Evolutionary conservation across 2,113 vertebrate species (phyloP).

Genomic region (Struthio camelus): DNA sequence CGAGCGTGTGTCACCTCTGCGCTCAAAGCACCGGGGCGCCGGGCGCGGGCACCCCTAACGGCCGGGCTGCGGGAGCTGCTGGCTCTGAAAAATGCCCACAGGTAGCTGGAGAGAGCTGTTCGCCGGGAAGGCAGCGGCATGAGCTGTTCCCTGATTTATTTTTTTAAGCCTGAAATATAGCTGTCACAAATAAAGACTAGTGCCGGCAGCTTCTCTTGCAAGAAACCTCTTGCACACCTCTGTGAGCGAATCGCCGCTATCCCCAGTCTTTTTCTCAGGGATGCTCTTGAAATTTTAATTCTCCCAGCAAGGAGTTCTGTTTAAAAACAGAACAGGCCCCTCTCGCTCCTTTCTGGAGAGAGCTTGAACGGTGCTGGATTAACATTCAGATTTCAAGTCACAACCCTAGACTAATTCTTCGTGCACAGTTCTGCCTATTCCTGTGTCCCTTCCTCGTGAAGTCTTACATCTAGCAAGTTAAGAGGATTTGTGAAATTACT

Average conservation of each 20-base stretch:
- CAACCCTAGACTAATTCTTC: background rate
- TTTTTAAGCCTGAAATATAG: conserved; percentile 24
- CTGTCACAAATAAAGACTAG: background rate
- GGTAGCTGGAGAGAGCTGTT: conserved; percentile 33
- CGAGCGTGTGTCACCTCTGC: too few relatives aligned
- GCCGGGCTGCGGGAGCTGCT: background rate
- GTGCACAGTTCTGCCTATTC: background rate
- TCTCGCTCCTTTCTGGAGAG: background rate
- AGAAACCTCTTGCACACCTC: background rate
- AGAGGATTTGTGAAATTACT: background rate
- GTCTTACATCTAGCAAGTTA: background rate
- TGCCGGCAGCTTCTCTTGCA: background rate
- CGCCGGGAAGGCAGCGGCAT: background rate
- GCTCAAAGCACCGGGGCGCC: too few relatives aligned
- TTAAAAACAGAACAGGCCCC: conserved; percentile 24
- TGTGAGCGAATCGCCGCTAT: background rate
- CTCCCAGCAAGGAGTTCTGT: conserved; percentile 22
- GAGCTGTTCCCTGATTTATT: conserved; percentile 35
- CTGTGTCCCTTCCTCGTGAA: background rate
- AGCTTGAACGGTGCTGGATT: conserved; percentile 38
- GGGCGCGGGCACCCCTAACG: too few relatives aligned
- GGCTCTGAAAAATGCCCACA: conserved; percentile 55
- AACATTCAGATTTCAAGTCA: background rate
- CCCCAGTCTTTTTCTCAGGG: background rate
- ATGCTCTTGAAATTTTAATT: conserved; percentile 39